Base-by-base conservation (phyloP, 2,113 vertebrate genomes). In the Ptyas mucosa region DNA sequence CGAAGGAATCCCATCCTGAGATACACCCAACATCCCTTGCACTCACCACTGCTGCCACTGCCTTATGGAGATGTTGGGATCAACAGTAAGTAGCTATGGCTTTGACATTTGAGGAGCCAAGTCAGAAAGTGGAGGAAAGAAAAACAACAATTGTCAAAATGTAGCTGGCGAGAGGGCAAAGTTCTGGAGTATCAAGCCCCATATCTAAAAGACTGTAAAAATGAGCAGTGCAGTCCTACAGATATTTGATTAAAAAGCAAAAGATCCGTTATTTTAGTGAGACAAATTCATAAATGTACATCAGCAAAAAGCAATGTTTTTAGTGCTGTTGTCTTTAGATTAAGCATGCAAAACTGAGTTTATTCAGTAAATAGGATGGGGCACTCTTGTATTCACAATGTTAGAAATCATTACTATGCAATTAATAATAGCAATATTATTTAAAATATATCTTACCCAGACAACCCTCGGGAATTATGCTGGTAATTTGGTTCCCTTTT, bases 11-110 rank as follows among this genome's bases (percentile, higher is more conserved):
- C 98, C 43, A 99, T 99, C 95, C 95, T 99, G 88, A 96, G 99
- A 97, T 99, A 99, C 90, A 99, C 98, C 3, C 99, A 99, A 97
- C 98, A 99, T 93, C 98, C 99, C 0, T 96, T 99, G 96, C 99
- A 99, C 95, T 98, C 99, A 0, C 98, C 99, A 6, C 97, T 99
- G 11, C 98, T 99, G 85, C 98, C 98, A 0, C 97, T 99, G 0
- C 98, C 98, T 0, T 99, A 99, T 0, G 98, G 99, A 94, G 98
- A 99, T 93, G 97, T 99, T 94, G 98, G 97, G 85, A 90, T 97
- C 91, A 98, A 95, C 95, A 69, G 99, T 99, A 94, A 98, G 98
- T 97, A 90, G 39, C 92, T 92, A 39, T 61, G 91, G 5, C 15
- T 1, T 3, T 2, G 90, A 39, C 88, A 1, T 3, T 1, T 24